Base-by-base conservation (phyloP, 2,888 invertebrate genomes). In the Pseudococcus longispinus region DNA sequence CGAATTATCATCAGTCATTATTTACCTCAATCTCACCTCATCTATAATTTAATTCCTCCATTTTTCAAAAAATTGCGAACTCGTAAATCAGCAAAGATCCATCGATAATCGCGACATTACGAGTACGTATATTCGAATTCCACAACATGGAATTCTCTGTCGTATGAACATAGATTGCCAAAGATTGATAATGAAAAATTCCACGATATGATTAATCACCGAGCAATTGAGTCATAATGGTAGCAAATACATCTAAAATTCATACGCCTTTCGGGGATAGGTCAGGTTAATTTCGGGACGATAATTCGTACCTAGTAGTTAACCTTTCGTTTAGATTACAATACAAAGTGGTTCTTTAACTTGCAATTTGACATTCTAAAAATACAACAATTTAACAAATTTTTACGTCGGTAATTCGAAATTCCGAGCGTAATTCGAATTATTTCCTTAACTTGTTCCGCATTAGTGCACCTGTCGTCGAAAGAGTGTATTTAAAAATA, bases 351-450 rank as follows among this genome's bases (percentile, higher is more conserved):
- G 74, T 74, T 74, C 32, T 32, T 74, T 80, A 80, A 42, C 77
- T 80, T 42, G 77, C 77, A 20, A 37, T 80, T 80, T 80, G 77
- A 42, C 77, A 80, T 37, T 80, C 20, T 42, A 80, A 42, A 37
- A 74, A 74, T 32, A 32, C 2, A 74, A 32, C 74, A 74, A 74
- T 32, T 74, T 74, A 74, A 15, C 32, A 15, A 42, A 42, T 8
- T 70, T 70, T 70, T 70, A 20, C 42, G 29, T 6, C 42, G 42
- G n/a, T 80, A 77, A 2, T 80, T 80, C 23, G 1, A 23, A 80
- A 80, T 80, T 80, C 77, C 77, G 20, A 42, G 9, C 15, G 29
- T 80, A 80, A 80, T 42, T 80, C 37, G 77, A 42, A 80, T 42
- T 37, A 18, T 74, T 80, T 80, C 70, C 29, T 20, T 20, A 80